Percentiles rank a stretch among this genome's conserved stretches.
These are phyloP conservation scores for Muschampia plurimacula DNA, from an alignment of 2,888 invertebrate genomes.

Conservation along the genomic window DNA sequence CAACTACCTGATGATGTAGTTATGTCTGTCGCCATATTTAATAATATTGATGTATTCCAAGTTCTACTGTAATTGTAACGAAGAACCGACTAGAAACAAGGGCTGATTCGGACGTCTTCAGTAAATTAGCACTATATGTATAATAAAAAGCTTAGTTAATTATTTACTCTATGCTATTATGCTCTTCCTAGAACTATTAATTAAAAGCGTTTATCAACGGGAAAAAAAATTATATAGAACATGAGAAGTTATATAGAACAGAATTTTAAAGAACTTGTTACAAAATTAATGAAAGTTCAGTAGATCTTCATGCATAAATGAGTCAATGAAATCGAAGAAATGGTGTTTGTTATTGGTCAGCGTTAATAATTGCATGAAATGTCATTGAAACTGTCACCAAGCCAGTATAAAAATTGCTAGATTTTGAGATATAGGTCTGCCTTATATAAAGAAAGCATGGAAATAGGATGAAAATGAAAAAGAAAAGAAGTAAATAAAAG, in stretches of 20 bases:
- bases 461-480: conserved; percentile 84
- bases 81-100: conserved; percentile 56
- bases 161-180: conserved; percentile 75
- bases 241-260: conserved; percentile 56
- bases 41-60: conserved; percentile 40
- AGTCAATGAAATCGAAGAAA: conserved; percentile 83
- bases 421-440: conserved; percentile 76
- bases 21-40: neutral
- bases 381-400: conserved; percentile 78
- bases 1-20: neutral
- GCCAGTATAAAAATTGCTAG: conserved; percentile 72
- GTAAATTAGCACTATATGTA: conserved; percentile 70
- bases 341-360: conserved; percentile 78
- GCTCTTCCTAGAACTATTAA: conserved; percentile 78
- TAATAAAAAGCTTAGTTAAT: conserved; percentile 55
- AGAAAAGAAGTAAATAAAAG: conserved; percentile 79
- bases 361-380: conserved; percentile 68
- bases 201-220: conserved; percentile 77
- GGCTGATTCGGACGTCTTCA: conserved; percentile 48
- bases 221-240: conserved; percentile 66
- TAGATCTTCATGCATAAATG: conserved; percentile 84
- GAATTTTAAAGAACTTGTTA: conserved; percentile 47
- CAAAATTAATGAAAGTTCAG: conserved; percentile 62
- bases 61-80: conserved; percentile 56
- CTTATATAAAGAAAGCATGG: conserved; percentile 77